Base-by-base conservation (phyloP, 2,888 invertebrate species). In the Chymomyza amoena region DNA sequence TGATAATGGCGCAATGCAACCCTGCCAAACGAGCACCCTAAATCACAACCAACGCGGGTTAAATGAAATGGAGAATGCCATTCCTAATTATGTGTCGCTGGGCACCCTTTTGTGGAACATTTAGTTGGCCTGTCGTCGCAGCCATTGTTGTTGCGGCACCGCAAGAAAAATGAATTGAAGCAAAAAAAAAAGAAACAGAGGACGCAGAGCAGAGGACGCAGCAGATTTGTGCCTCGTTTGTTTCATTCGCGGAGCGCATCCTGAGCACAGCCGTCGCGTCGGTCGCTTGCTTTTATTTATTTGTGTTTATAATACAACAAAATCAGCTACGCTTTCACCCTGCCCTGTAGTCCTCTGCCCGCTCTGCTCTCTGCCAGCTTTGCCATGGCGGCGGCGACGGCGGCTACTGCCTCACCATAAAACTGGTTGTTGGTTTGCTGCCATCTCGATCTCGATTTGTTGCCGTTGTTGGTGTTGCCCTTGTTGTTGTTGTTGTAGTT, bases 301-400 rank as follows among this genome's bases (percentile, higher is more conserved):
- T 91, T 91, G 88, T 91, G 91, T 91, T 91, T 91, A 91, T 90
- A 91, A 91, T 91, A 91, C 91, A 90, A 91, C 91, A 90, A 91
- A 91, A 91, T 91, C 91, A 91, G 91, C 90, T 90, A 91, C 90
- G 91, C 91, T 91, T 91, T 90, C 86, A 85, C 85, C 85, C 77
- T 64, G 69, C 62, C 54, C 60, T 45, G 50, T 51, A 25, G 25
- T 25, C 25, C 25, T 25, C 25, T 25, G 25, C n/a, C 59, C 75
- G 68, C 73, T 39, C 73, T 39, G 39, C 39, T 10, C 15, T 13
- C 39, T 18, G 50, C 32, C 28, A 28, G 36, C 50, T 16, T 64
- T 36, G 77, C 36, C 67, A 79, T 79, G 80, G 78, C 72, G 69
- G 78, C 59, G 32, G 25, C 25, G n/a, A 6, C 28, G 9, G 6